Percentiles rank a stretch among this genome's conserved stretches.
phyloP scores from a whole-genome alignment of 92 coral and sea anemone species.

The Diadumene lineata region DNA sequence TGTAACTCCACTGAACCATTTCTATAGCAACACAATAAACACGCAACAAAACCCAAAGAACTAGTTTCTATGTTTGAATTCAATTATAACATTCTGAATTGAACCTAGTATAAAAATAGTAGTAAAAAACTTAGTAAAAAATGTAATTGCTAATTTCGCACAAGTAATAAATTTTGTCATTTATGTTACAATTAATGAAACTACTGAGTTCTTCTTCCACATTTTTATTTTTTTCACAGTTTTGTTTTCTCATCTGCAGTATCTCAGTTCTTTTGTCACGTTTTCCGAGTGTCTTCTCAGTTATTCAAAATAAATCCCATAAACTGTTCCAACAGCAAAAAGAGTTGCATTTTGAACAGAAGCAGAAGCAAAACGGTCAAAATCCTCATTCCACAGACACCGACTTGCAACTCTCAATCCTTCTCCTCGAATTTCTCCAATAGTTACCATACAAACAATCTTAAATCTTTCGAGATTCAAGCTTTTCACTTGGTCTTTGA shows the following conservation, averaged over 20 bases:
- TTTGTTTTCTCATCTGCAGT: no score
- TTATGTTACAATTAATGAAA: no score
- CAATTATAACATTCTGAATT: no score
- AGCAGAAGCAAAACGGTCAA: slow-evolving; percentile 47
- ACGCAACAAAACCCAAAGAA: no score
- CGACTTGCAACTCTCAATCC: slow-evolving; percentile 63
- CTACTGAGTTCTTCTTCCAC: no score
- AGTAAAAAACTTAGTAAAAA: no score
- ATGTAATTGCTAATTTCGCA: no score
- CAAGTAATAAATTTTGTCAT: no score
- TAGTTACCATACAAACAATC: slow-evolving; percentile 60
- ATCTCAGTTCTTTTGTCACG: no score
- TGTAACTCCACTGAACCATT: background rate
- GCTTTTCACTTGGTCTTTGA: slow-evolving; percentile 50
- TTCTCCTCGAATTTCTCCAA: slow-evolving; percentile 50
- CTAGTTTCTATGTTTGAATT: no score
- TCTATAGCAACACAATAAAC: background rate
- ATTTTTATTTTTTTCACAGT: no score
- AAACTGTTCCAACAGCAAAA: slow-evolving; percentile 64
- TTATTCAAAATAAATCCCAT: slow-evolving; percentile 62
- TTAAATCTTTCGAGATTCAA: slow-evolving; percentile 54
- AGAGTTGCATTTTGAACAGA: slow-evolving; percentile 37
- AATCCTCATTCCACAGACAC: slow-evolving; percentile 53
- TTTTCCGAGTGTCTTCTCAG: background rate
- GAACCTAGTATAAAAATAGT: no score